phyloP scores from a whole-genome alignment of 2,113 vertebrate species.

The Eublepharis macularius region DNA sequence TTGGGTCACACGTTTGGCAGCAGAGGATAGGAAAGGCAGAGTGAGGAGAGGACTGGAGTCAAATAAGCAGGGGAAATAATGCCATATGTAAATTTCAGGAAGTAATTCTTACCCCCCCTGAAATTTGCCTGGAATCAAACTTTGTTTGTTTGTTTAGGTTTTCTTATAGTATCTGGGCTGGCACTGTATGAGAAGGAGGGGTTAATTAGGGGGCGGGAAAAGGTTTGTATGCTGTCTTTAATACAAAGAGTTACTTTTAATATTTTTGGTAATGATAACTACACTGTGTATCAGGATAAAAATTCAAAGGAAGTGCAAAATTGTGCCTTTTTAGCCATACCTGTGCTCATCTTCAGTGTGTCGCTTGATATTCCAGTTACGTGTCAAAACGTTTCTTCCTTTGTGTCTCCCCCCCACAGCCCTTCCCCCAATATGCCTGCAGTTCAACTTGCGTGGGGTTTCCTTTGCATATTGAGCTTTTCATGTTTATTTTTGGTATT shows the following conservation, averaged over 20 bases:
- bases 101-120: background rate
- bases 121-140: background rate
- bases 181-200: background rate
- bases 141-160: background rate
- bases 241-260: background rate
- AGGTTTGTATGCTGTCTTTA: background rate
- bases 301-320: background rate
- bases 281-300: background rate
- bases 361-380: background rate
- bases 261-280: background rate
- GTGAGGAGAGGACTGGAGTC: background rate
- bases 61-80: background rate
- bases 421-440: fast-evolving
- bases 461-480: constrained; percentile 8
- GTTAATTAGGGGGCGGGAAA: background rate
- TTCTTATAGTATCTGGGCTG: background rate
- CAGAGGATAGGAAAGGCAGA: background rate
- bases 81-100: too few relatives aligned
- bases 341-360: background rate
- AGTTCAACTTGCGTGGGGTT: background rate
- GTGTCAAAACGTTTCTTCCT: background rate
- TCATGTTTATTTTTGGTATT: background rate
- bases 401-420: background rate
- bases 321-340: background rate
- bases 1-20: background rate